Percentiles rank a stretch among this genome's conserved stretches.
phyloP scores from a whole-genome alignment of 2,888 invertebrate genomes.

The Acrobasis consociella region DNA sequence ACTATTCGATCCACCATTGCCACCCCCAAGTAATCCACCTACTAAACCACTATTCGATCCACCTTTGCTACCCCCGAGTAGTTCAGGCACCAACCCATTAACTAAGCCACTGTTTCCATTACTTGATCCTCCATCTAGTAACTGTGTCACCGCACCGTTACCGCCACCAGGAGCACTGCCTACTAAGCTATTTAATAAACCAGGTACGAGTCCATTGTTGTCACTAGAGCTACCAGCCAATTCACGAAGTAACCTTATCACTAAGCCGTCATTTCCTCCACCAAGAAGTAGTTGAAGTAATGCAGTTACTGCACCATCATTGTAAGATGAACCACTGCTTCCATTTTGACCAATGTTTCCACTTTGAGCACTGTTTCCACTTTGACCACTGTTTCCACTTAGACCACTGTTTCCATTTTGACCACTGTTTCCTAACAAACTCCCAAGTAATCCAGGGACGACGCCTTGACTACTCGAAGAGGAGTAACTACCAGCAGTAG shows the following conservation, averaged over 20 bases:
- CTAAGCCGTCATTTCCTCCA: conserved; percentile 5
- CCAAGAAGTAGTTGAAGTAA: conserved; percentile 6
- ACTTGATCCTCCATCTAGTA: conserved; percentile 1
- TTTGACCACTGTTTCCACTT: conserved; percentile 17
- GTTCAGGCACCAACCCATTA: neutral
- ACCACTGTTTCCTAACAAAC: conserved; percentile 11
- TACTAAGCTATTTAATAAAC: neutral
- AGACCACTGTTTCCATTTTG: conserved; percentile 1
- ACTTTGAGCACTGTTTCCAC: too few relatives aligned
- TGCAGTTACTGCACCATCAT: neutral
- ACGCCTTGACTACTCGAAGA: conserved; percentile 4
- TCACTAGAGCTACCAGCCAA: conserved; percentile 17
- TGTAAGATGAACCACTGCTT: conserved; percentile 6
- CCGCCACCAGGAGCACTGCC: conserved; percentile 10
- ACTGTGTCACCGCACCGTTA: conserved; percentile 2
- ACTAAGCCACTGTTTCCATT: neutral
- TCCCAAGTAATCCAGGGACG: conserved; percentile 2
- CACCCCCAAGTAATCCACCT: neutral
- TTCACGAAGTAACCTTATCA: neutral
- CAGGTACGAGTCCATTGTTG: neutral
- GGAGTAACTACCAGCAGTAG: neutral
- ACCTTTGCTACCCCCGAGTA: neutral
- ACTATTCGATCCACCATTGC: neutral
- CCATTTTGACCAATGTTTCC: conserved; percentile 13
- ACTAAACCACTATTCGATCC: neutral